Evolutionary conservation across 2,113 vertebrate species (phyloP).

Genomic region (Hipposideros armiger): DNA sequence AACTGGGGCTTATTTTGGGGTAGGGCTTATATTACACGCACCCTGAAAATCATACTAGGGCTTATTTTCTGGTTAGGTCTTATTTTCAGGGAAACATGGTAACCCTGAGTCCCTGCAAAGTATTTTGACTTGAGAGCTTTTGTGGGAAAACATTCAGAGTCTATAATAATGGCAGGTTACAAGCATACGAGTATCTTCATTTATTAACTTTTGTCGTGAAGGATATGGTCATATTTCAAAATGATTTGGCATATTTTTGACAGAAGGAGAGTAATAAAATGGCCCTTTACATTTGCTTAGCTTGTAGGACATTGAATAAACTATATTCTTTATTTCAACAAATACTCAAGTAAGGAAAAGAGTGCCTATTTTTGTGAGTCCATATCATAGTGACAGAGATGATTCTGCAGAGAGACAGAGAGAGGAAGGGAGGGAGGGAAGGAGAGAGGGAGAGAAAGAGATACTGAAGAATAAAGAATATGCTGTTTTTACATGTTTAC

Average conservation of each 20-base stretch:
- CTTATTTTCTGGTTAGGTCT: too few species aligned
- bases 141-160: background rate
- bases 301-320: background rate
- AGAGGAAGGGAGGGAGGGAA: background rate
- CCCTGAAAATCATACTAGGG: too few species aligned
- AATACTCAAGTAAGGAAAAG: background rate
- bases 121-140: background rate
- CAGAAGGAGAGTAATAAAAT: background rate
- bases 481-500: background rate
- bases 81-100: too few species aligned
- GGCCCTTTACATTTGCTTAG: background rate
- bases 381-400: background rate
- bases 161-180: background rate
- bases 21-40: too few species aligned
- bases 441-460: background rate
- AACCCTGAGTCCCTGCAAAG: background rate
- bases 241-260: background rate
- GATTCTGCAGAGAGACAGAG: background rate
- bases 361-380: background rate
- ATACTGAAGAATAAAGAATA: background rate
- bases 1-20: too few species aligned
- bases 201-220: background rate
- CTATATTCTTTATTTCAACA: background rate
- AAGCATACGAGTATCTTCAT: background rate
- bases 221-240: background rate